Evolutionary conservation across 2,888 invertebrate species (phyloP).

Genomic region (Lycophotia porphyrea): DNA sequence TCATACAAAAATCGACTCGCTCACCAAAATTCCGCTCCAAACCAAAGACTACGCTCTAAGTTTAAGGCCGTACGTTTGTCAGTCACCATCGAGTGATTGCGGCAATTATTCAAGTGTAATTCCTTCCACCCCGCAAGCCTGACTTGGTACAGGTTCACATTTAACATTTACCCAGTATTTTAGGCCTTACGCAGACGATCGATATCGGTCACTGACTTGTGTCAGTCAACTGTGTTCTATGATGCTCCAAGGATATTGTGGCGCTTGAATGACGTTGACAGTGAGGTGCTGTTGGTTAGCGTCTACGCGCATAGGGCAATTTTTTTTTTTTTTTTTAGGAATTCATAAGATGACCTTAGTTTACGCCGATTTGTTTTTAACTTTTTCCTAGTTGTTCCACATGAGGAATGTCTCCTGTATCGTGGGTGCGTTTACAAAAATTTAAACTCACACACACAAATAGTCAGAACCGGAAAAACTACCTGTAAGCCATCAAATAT

Average conservation of each 20-base stretch:
- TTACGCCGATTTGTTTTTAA: background rate
- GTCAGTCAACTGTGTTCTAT: slow-evolving; percentile 9
- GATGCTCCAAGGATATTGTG: background rate
- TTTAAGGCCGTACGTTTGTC: slow-evolving; percentile 75
- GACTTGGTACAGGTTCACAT: slow-evolving; percentile 66
- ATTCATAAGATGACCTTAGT: background rate
- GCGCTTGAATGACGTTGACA: background rate
- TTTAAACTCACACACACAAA: too few species aligned
- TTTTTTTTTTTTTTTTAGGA: too few species aligned
- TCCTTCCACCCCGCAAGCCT: slow-evolving; percentile 70
- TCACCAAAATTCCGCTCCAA: slow-evolving; percentile 20
- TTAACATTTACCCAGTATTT: slow-evolving; percentile 62
- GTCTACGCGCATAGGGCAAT: too few species aligned
- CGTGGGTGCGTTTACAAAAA: too few species aligned
- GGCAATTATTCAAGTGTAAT: slow-evolving; percentile 80
- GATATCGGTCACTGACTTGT: slow-evolving; percentile 22
- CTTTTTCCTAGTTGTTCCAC: too few species aligned
- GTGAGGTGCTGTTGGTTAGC: background rate
- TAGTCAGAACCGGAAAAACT: too few species aligned
- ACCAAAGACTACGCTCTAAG: slow-evolving; percentile 39
- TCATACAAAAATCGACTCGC: background rate
- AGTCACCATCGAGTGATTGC: slow-evolving; percentile 79
- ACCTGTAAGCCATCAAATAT: too few species aligned
- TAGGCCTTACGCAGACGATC: slow-evolving; percentile 25
- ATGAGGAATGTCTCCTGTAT: too few species aligned